phyloP scores from a whole-genome alignment of 2,888 invertebrate species.

The Cordylochernes scorpioides region DNA sequence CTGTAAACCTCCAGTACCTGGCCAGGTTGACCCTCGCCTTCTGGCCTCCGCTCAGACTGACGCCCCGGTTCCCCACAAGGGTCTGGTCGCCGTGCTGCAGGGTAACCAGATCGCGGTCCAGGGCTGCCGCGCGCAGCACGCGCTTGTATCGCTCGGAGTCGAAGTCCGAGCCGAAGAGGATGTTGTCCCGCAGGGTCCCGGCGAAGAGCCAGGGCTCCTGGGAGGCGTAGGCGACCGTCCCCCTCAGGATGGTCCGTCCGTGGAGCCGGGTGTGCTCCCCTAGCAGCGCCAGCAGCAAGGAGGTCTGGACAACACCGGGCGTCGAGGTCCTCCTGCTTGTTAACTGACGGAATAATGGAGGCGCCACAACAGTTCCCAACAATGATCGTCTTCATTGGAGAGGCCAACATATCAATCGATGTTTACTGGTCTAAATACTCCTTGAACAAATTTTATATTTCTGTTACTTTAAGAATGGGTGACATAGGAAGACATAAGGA shows the following conservation, averaged over 20 bases:
- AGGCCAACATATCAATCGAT: no score
- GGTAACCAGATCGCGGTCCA: conserved; percentile 19
- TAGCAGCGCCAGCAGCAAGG: conserved; percentile 31
- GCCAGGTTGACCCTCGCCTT: conserved; percentile 39
- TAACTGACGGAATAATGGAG: no score
- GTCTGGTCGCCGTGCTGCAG: conserved; percentile 41
- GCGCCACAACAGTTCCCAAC: no score
- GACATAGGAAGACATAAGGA: no score
- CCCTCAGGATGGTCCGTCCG: conserved; percentile 35
- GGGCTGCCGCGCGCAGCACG: conserved; percentile 27
- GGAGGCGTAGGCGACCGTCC: conserved; percentile 35
- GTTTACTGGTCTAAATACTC: no score
- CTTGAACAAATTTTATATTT: no score
- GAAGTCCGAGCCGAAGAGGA: conserved; percentile 51
- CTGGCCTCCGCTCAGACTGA: conserved; percentile 80
- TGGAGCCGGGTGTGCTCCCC: conserved; percentile 36
- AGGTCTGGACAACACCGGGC: no score
- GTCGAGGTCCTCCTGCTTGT: no score
- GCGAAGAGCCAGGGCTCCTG: conserved; percentile 43
- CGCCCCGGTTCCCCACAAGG: conserved; percentile 60
- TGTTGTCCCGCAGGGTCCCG: conserved; percentile 60
- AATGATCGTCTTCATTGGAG: no score
- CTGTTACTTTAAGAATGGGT: no score
- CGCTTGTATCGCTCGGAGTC: conserved; percentile 27
- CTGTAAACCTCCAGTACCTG: no score